phyloP scores from a whole-genome alignment of 2,797 vertebrate species.

The Melanotaenia maccullochi region DNA sequence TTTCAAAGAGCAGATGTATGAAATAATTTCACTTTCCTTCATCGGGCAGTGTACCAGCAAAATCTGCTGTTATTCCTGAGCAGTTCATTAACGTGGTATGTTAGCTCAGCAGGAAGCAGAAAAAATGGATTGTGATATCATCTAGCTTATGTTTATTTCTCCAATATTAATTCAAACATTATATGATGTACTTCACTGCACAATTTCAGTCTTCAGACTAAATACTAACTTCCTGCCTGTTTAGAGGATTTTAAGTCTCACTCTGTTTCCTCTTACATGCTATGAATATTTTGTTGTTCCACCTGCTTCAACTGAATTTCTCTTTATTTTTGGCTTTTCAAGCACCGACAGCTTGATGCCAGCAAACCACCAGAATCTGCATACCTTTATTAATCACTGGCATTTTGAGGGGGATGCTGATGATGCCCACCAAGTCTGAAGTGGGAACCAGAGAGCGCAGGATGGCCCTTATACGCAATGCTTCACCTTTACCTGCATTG shows the following conservation, averaged over 20 bases:
- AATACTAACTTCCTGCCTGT: background rate
- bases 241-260: background rate
- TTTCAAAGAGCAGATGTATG: constrained; percentile 4
- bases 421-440: constrained; percentile 94
- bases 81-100: background rate
- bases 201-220: constrained; percentile 9
- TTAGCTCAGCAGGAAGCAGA: constrained; percentile 13
- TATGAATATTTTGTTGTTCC: background rate
- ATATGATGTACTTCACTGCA: background rate
- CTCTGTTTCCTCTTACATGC: background rate
- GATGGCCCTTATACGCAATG: constrained; percentile 95
- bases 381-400: constrained; percentile 94
- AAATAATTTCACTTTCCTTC: constrained; percentile 18
- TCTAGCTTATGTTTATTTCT: constrained; percentile 8
- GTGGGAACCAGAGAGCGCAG: constrained; percentile 96
- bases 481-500: constrained; percentile 97
- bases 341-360: background rate
- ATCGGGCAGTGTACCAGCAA: background rate
- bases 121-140: constrained; percentile 10
- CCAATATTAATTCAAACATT: constrained; percentile 4
- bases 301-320: background rate
- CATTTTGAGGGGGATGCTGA: constrained; percentile 95
- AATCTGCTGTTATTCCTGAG: background rate
- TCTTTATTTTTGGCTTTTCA: background rate
- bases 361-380: background rate